Conservation (phyloP, 2,113 vertebrate genomes). For the Herpetotheres cachinnans region DNA sequence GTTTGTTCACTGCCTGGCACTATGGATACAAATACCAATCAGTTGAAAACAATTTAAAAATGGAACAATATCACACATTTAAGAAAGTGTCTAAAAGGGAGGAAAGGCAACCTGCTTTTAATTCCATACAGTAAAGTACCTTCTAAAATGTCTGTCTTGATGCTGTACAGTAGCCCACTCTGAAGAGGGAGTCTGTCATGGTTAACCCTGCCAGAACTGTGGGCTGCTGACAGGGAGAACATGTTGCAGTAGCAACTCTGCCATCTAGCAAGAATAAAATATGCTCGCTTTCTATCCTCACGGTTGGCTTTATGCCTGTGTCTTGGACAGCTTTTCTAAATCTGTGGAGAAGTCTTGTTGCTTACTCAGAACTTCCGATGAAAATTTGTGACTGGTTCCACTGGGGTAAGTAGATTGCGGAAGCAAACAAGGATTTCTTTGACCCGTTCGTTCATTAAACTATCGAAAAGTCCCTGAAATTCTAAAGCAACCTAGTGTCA, state of each 20-base stretch:
- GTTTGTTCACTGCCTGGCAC: background rate
- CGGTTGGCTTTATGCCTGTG: background rate
- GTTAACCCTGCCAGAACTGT: constrained; percentile 32
- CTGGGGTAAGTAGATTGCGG: background rate
- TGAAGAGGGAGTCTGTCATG: constrained; percentile 15
- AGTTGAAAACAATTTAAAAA: background rate
- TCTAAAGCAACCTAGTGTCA: background rate
- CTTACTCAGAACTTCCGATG: constrained; percentile 3
- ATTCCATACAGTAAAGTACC: background rate
- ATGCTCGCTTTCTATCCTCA: background rate
- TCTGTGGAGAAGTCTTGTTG: background rate
- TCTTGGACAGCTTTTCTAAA: background rate
- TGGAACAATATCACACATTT: background rate
- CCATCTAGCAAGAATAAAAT: constrained; percentile 33
- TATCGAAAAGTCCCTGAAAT: background rate
- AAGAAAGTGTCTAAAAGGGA: background rate
- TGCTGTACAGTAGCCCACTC: background rate
- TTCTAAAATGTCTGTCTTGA: background rate
- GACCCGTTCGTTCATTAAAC: background rate
- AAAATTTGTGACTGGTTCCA: background rate
- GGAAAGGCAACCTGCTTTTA: background rate
- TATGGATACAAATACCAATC: background rate
- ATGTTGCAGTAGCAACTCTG: constrained; percentile 34
- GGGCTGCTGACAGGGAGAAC: constrained; percentile 44
- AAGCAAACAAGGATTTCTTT: background rate